Base-by-base conservation (phyloP, 2,113 vertebrate species). In the Australoheros scitulus region DNA sequence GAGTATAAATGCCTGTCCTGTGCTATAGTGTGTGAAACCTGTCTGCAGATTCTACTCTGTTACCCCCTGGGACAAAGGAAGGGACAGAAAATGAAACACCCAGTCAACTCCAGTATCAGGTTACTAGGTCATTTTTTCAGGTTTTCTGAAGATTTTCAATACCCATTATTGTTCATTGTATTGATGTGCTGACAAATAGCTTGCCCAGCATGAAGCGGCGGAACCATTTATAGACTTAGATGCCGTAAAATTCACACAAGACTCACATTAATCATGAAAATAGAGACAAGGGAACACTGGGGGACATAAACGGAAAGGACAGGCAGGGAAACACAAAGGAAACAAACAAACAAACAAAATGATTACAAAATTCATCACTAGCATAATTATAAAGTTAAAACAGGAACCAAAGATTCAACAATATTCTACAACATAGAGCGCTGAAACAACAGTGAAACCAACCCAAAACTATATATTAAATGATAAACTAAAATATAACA, bases 151-250 rank as follows among this genome's bases (percentile, higher is more conserved):
- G 80, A 90, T 90, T 90, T 91, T 95, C 92, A 94, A 94, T 89
- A 92, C 61, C 61, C 57, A 65, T 89, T 88, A 91, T 94, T 91
- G 93, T 94, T 88, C 90, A 83, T 91, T 94, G 91, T 92, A 52
- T 56, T 2, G 36, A 82, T 80, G 72, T 34, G 22, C 52, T 43
- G 50, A 61, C 26, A 83, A 63, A 22, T 47, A 34, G 22, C 11
- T 78, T 59, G 55, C 18, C 8, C 7, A 47, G 57, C 47, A 22
- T 11, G 1, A 75, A 58, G 17, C 6, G 32, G 18, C 41, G n/a
- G 36, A 58, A 34, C 8, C 11, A 2, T 76, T 75, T 58, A 63
- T 4, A 18, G 11, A 34, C 20, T 41, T 1, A 34, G 11, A 36
- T 20, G 17, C 65, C 32, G 6, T 72, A 20, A 36, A 7, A 29